Percentiles rank a stretch among this genome's conserved stretches.
phyloP scores from a whole-genome alignment of 2,113 vertebrate genomes.

The Aythya baeri region DNA sequence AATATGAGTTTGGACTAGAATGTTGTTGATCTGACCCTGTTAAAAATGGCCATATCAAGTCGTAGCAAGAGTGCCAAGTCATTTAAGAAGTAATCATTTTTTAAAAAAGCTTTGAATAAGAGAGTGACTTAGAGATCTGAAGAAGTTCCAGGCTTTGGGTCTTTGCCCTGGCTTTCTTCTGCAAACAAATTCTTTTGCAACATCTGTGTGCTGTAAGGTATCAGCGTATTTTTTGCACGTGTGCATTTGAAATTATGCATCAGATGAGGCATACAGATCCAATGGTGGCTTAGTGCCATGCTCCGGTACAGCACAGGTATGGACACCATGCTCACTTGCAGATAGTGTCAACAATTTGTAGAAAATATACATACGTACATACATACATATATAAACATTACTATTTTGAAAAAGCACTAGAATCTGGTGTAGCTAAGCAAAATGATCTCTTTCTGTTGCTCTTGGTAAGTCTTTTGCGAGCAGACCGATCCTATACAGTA shows the following conservation, averaged over 20 bases:
- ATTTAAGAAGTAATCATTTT: not conserved
- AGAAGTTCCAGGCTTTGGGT: constrained; percentile 26
- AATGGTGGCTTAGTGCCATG: accelerated
- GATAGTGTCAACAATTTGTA: not conserved
- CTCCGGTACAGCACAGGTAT: not conserved
- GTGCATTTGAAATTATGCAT: not conserved
- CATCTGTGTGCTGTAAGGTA: not conserved
- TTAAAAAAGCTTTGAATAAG: not conserved
- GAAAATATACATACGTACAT: not conserved
- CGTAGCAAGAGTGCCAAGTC: not conserved
- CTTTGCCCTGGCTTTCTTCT: constrained; percentile 14
- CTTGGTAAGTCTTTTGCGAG: not conserved
- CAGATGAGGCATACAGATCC: accelerated
- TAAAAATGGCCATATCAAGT: not conserved
- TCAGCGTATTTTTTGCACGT: accelerated
- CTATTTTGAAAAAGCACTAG: not conserved
- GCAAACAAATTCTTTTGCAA: not conserved
- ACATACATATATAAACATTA: not conserved
- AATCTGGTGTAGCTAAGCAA: not conserved
- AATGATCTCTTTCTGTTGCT: not conserved
- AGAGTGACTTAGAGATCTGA: not conserved
- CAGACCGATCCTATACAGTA: not conserved
- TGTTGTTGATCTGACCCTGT: constrained; percentile 22
- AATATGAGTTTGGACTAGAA: not conserved
- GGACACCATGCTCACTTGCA: not conserved